Conservation (phyloP, 2,113 vertebrate species). For the Dissostichus mawsoni region DNA sequence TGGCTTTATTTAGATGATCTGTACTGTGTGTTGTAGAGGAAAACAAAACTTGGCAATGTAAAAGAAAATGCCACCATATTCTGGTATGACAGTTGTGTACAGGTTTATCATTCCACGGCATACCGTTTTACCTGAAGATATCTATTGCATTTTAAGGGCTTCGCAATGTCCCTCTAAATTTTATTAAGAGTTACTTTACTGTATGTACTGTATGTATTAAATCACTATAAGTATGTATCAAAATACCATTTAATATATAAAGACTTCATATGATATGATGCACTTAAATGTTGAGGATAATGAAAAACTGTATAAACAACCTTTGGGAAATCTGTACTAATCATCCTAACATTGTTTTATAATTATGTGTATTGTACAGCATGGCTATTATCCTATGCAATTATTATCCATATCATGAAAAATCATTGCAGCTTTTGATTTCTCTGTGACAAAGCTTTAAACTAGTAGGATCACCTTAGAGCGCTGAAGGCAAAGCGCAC, state of each 20-base stretch:
- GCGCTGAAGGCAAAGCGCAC: slow-evolving; percentile 82
- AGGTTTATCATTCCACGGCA: slow-evolving; percentile 80
- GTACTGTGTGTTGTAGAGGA: slow-evolving; percentile 71
- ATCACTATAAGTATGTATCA: slow-evolving; percentile 74
- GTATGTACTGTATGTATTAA: slow-evolving; percentile 77
- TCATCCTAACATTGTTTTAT: slow-evolving; percentile 87
- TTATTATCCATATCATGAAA: slow-evolving; percentile 84
- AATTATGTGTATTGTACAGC: slow-evolving; percentile 86
- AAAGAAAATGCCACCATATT: slow-evolving; percentile 66
- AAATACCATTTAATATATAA: slow-evolving; percentile 79
- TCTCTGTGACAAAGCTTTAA: slow-evolving; percentile 85
- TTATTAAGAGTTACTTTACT: slow-evolving; percentile 72
- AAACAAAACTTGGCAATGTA: slow-evolving; percentile 67
- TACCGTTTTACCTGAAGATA: slow-evolving; percentile 69
- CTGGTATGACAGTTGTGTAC: slow-evolving; percentile 78
- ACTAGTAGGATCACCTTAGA: slow-evolving; percentile 87
- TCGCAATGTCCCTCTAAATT: slow-evolving; percentile 82
- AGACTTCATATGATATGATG: slow-evolving; percentile 88
- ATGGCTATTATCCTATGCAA: slow-evolving; percentile 99
- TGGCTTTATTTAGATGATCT: slow-evolving; percentile 77
- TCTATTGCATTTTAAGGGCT: slow-evolving; percentile 84
- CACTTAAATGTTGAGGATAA: slow-evolving; percentile 90
- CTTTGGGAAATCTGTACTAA: slow-evolving; percentile 74
- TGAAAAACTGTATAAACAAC: slow-evolving; percentile 73
- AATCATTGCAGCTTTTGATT: slow-evolving; percentile 80